phyloP scores from a whole-genome alignment of 2,797 vertebrate species.

The Pteronotus mesoamericanus region DNA sequence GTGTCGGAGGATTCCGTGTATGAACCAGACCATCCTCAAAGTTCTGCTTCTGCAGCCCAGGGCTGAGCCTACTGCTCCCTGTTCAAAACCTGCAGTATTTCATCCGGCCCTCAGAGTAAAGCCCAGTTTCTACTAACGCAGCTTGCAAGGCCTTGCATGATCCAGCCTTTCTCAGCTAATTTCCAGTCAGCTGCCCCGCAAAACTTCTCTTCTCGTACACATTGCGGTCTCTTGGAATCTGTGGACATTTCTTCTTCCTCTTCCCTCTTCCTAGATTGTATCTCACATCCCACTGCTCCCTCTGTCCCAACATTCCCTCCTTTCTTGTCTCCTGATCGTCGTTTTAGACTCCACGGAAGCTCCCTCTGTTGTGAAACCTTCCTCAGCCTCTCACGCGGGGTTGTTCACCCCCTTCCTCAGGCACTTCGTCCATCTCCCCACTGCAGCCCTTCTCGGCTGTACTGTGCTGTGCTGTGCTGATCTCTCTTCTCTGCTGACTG shows the following conservation, averaged over 20 bases:
- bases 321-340: neutral
- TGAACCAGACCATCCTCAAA: neutral
- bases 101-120: fast-evolving
- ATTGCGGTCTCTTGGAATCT: neutral
- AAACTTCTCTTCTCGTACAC: neutral
- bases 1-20: neutral
- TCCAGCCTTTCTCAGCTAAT: neutral
- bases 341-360: neutral
- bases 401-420: neutral
- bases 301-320: neutral
- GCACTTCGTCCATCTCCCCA: neutral
- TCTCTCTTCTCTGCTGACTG: neutral
- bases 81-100: neutral
- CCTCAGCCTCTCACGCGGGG: neutral
- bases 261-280: neutral
- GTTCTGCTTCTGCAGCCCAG: neutral
- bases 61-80: neutral
- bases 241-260: neutral
- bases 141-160: fast-evolving
- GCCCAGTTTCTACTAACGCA: fast-evolving
- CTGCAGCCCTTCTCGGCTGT: neutral
- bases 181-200: no score
- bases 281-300: neutral
- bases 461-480: neutral
- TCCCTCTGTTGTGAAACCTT: no score